These are phyloP conservation scores for Drosophila pseudoobscura DNA, from an alignment of 1,140 invertebrate genomes.

Conservation along the genomic window DNA sequence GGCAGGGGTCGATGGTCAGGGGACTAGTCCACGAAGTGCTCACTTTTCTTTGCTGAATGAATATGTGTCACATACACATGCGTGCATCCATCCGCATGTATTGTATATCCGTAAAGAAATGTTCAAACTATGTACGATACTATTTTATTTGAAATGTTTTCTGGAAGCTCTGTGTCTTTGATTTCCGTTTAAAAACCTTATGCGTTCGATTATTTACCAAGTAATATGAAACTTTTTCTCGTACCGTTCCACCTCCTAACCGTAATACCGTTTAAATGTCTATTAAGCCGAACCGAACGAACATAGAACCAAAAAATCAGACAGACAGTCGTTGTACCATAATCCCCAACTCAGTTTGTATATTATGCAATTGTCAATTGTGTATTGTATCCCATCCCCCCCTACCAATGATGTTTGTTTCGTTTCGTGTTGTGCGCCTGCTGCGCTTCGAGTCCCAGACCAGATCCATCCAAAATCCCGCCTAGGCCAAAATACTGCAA, in stretches of 20 bases:
- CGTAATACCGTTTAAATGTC: slow-evolving; percentile 35
- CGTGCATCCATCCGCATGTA: slow-evolving; percentile 1
- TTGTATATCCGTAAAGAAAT: slow-evolving; percentile 44
- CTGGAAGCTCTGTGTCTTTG: slow-evolving; percentile 66
- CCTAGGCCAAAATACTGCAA: slow-evolving; percentile 29
- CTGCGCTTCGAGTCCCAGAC: slow-evolving; percentile 49
- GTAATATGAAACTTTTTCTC: slow-evolving; percentile 21
- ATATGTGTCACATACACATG: not conserved
- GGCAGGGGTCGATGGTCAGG: slow-evolving; percentile 18
- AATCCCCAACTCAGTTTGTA: slow-evolving; percentile 63
- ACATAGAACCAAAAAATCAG: slow-evolving; percentile 35
- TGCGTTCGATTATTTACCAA: slow-evolving; percentile 53
- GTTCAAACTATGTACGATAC: slow-evolving; percentile 58
- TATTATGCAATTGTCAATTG: slow-evolving; percentile 39
- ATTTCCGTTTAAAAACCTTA: slow-evolving; percentile 64
- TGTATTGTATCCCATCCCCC: slow-evolving; percentile 9
- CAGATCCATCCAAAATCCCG: slow-evolving; percentile 39
- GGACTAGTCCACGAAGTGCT: slow-evolving; percentile 55
- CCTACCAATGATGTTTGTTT: slow-evolving; percentile 27
- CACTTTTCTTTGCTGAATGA: slow-evolving; percentile 55
- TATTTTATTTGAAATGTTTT: slow-evolving; percentile 55
- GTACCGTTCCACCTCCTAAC: slow-evolving; percentile 17
- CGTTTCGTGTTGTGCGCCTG: slow-evolving; percentile 52
- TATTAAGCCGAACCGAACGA: slow-evolving; percentile 45
- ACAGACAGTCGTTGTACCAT: slow-evolving; percentile 55